Conservation (phyloP, 1,140 invertebrate species). For the Hylaeus volcanicus region DNA sequence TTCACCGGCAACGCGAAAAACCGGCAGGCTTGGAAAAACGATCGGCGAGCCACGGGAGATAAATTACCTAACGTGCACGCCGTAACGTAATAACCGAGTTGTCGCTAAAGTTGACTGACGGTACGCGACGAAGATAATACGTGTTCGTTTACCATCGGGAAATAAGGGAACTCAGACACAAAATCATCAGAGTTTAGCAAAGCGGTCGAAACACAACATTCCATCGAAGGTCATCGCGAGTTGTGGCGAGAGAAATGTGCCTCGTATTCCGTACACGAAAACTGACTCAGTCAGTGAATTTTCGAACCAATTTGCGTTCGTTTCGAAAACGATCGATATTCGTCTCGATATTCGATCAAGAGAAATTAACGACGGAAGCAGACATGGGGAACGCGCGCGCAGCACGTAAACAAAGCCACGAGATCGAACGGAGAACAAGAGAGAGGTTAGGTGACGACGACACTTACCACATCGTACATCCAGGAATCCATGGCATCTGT, state of each 20-base stretch:
- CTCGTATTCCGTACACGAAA: not conserved
- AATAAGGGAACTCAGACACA: slow-evolving; percentile 2
- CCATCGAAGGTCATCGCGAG: not conserved
- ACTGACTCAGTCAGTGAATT: not conserved
- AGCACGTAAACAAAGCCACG: slow-evolving; percentile 65
- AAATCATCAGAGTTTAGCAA: not conserved
- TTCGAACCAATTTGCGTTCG: not conserved
- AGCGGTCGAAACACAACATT: not conserved
- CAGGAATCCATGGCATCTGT: slow-evolving; percentile 74
- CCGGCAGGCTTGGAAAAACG: slow-evolving; percentile 27
- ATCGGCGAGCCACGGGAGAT: slow-evolving; percentile 26
- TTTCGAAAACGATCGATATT: not conserved
- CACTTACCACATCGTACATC: slow-evolving; percentile 78
- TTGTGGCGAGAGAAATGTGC: not conserved
- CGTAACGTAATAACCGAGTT: slow-evolving; percentile 50
- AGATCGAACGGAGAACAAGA: slow-evolving; percentile 44
- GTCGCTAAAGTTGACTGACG: slow-evolving; percentile 30
- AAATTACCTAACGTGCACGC: slow-evolving; percentile 57
- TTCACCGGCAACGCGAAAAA: not conserved
- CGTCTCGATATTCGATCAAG: not conserved
- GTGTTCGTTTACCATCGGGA: slow-evolving; percentile 4
- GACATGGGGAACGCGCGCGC: slow-evolving; percentile 28
- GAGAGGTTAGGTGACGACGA: slow-evolving; percentile 36
- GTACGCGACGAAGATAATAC: slow-evolving; percentile 25
- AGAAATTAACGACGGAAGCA: not conserved